Percentiles rank a stretch among this genome's conserved stretches.
phyloP scores from a whole-genome alignment of 2,113 vertebrate genomes.

The Pao palembangensis region DNA sequence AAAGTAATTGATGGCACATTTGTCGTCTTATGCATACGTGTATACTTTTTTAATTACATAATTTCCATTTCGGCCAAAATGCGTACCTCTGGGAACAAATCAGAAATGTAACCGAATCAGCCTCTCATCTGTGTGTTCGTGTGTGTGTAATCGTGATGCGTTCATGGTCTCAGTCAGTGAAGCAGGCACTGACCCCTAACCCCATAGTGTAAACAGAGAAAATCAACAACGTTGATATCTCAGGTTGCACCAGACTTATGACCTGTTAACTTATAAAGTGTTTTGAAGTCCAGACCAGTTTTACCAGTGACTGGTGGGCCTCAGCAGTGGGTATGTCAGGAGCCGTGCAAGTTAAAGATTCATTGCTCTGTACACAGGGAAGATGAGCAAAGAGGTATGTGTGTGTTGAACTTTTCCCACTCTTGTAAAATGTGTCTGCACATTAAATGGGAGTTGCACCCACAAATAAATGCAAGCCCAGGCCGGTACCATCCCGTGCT shows the following conservation, averaged over 20 bases:
- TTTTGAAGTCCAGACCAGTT: not conserved
- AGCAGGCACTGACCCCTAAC: no score
- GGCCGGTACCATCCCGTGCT: constrained; percentile 19
- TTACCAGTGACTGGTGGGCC: not conserved
- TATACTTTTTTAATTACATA: no score
- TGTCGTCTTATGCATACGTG: no score
- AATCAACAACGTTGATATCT: no score
- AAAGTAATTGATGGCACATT: no score
- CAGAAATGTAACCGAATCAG: no score
- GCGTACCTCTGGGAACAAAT: no score
- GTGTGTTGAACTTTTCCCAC: not conserved
- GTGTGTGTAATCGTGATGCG: not conserved
- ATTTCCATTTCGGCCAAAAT: no score
- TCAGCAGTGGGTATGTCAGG: constrained; percentile 9
- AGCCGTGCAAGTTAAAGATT: constrained; percentile 61
- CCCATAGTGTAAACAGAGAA: no score
- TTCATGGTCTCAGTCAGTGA: not conserved
- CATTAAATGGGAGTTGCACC: not conserved
- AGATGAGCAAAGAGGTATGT: constrained; percentile 9
- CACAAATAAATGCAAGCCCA: constrained; percentile 25
- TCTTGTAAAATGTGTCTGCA: not conserved
- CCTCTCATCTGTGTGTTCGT: not conserved
- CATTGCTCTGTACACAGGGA: constrained; percentile 50
- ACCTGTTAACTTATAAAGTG: no score
- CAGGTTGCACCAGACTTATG: no score